These are phyloP conservation scores for Montipora foliosa DNA, from an alignment of 64 coral and sea anemone genomes.

Conservation along the genomic window DNA sequence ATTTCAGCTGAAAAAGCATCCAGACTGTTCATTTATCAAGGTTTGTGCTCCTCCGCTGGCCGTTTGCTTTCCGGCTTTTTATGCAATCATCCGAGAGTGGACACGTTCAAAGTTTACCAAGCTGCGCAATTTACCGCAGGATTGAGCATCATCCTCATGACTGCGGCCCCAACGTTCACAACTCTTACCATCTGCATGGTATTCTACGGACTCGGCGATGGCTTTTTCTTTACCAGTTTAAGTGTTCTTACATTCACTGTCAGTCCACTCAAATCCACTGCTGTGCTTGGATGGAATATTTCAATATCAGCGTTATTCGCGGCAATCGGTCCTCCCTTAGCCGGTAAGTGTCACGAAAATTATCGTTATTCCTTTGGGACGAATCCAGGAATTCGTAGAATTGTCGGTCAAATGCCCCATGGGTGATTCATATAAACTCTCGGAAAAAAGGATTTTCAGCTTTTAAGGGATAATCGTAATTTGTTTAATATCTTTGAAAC, in stretches of 20 bases:
- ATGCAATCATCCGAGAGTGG: slow-evolving; percentile 35
- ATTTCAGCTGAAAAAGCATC: slow-evolving; percentile 54
- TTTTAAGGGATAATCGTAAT: too few relatives aligned
- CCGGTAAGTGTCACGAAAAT: background rate
- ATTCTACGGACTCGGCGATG: slow-evolving; percentile 23
- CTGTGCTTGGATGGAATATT: slow-evolving; percentile 15
- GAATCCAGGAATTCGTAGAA: too few relatives aligned
- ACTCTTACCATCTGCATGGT: background rate
- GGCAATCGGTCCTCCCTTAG: slow-evolving; percentile 35
- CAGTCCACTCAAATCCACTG: background rate
- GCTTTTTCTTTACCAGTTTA: slow-evolving; percentile 10
- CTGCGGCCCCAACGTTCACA: background rate
- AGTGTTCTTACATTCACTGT: background rate
- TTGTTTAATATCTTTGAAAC: too few relatives aligned
- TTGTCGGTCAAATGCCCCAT: too few relatives aligned
- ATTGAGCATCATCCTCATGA: slow-evolving; percentile 1
- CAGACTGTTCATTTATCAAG: slow-evolving; percentile 38
- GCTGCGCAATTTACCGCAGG: background rate
- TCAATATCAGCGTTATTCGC: background rate
- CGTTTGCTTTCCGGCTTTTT: slow-evolving; percentile 30
- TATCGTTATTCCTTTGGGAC: too few relatives aligned
- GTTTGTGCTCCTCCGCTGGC: slow-evolving; percentile 27
- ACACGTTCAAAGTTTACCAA: slow-evolving; percentile 36
- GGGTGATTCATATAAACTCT: too few relatives aligned
- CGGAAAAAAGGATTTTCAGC: too few relatives aligned